Conservation (phyloP, 2,888 invertebrate species). For the Lepidocyrtinus sp. region DNA sequence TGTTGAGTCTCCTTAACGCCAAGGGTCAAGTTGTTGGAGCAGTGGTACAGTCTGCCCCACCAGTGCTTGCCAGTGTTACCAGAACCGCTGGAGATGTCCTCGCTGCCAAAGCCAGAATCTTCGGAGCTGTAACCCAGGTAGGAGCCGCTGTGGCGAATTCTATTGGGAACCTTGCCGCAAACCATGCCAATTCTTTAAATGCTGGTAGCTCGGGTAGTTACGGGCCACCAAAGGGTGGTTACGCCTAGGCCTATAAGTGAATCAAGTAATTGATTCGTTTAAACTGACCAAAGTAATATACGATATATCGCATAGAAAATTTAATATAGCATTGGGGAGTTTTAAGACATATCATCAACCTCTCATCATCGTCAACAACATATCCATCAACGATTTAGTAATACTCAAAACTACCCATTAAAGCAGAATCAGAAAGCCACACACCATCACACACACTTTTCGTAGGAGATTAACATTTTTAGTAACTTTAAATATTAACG, state of each 20-base stretch:
- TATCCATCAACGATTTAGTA: no score
- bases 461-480: no score
- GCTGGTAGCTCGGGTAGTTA: constrained; percentile 55
- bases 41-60: constrained; percentile 70
- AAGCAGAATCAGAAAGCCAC: neutral
- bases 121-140: constrained; percentile 70
- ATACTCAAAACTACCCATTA: neutral
- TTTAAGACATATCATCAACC: neutral
- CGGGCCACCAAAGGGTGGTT: constrained; percentile 61
- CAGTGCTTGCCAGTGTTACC: constrained; percentile 70
- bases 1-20: constrained; percentile 70
- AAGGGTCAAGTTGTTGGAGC: constrained; percentile 70
- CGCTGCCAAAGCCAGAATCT: constrained; percentile 70
- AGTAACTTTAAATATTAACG: neutral
- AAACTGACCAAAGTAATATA: neutral
- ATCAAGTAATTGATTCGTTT: neutral
- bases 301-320: neutral
- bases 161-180: constrained; percentile 69
- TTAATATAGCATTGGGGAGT: neutral
- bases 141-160: constrained; percentile 70
- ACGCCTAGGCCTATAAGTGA: constrained; percentile 44
- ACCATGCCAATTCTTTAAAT: constrained; percentile 66
- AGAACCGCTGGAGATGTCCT: constrained; percentile 70
- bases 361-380: constrained; percentile 13
- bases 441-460: neutral